Base-by-base conservation (phyloP, 2,888 invertebrate genomes). In the Ormyrus thymus region DNA sequence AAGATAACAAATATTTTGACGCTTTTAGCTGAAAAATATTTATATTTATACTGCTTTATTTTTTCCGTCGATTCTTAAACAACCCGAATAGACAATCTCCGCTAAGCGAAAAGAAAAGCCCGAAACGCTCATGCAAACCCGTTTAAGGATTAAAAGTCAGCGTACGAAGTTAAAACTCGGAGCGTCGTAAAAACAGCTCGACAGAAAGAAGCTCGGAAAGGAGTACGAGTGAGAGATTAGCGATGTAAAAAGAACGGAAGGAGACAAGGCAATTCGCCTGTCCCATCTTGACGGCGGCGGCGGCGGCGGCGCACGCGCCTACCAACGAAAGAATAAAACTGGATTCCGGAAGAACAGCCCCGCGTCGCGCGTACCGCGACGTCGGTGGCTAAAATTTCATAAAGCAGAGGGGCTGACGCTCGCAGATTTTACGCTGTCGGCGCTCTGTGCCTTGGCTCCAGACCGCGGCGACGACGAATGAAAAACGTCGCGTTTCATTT, bases 401-500 rank as follows among this genome's bases (percentile, higher is more conserved):
- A 76, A 59, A 62, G 64, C 64, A 55, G 29, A 29, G 55, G 45
- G 76, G 53, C 61, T 76, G 76, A 76, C 76, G 76, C 43, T 59
- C 48, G 68, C 76, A 68, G 68, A 76, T 76, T 76, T 76, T 68
- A 45, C 69, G 53, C 66, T 51, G 66, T 59, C 68, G 72, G 62
- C 56, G 56, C 66, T 15, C 72, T 62, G 62, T 62, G 62, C 53
- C 62, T 72, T 72, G 62, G 53, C 70, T 29, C 50, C 59, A 10
- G 8, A 10, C 11, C 15, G 15, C 29, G n/a, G 6, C 8, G 29
- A 29, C 53, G 46, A 29, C 48, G 53, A 69, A 59, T 56, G 69
- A 70, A 69, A 76, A 69, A 76, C 55, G 76, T 62, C 65, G 50
- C 56, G 48, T 74, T 74, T 65, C 56, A 74, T 65, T 74, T 74